Conservation (phyloP, 1,140 invertebrate genomes). For the Portunus trituberculatus region DNA sequence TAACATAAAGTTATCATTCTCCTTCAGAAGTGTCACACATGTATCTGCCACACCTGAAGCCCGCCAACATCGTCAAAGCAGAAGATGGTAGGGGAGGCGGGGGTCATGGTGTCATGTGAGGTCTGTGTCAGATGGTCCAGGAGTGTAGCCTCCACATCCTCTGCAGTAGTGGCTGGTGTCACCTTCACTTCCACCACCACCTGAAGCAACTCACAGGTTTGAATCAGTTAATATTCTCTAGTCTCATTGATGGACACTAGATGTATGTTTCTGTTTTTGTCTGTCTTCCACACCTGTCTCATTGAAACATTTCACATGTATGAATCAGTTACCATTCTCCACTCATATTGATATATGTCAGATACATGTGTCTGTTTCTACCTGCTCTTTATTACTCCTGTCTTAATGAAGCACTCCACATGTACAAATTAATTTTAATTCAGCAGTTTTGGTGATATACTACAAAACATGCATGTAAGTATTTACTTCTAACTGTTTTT, state of each 20-base stretch:
- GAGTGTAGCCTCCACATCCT: conserved; percentile 38
- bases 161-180: conserved; percentile 32
- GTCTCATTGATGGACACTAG: too few relatives aligned
- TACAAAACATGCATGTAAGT: too few relatives aligned
- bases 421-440: not conserved
- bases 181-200: conserved; percentile 33
- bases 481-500: too few relatives aligned
- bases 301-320: not conserved
- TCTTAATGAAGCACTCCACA: not conserved
- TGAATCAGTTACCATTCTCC: not conserved
- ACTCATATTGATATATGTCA: too few relatives aligned
- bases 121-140: conserved; percentile 30
- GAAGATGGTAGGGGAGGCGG: conserved; percentile 33
- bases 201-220: not conserved
- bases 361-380: too few relatives aligned
- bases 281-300: too few relatives aligned
- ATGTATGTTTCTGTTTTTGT: too few relatives aligned
- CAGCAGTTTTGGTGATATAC: too few relatives aligned
- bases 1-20: too few relatives aligned
- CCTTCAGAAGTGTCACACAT: too few relatives aligned
- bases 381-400: too few relatives aligned
- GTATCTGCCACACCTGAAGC: conserved; percentile 17
- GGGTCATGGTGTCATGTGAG: conserved; percentile 56
- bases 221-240: too few relatives aligned
- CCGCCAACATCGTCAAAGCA: conserved; percentile 58